Conservation (phyloP, 2,113 vertebrate genomes). For the Thamnophis sirtalis region DNA sequence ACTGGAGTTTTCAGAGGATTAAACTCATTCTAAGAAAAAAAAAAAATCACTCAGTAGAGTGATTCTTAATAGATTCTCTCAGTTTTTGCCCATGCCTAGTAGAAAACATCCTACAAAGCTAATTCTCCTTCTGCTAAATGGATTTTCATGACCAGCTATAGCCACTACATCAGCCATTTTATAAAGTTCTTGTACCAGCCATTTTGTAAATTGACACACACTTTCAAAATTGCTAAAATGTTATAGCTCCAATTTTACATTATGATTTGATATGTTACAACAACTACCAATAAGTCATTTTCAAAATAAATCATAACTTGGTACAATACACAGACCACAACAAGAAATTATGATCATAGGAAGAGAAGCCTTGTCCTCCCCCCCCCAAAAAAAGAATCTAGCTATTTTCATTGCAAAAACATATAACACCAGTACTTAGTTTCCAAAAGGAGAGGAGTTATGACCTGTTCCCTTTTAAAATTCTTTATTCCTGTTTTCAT, state of each 20-base stretch:
- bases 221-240: background rate
- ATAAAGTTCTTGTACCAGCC: background rate
- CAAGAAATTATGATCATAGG: background rate
- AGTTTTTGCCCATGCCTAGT: background rate
- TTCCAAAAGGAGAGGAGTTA: background rate
- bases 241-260: background rate
- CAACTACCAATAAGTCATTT: background rate
- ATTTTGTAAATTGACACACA: background rate
- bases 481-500: background rate
- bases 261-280: background rate
- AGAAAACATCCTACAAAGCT: background rate
- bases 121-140: background rate
- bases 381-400: background rate
- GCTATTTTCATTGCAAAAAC: background rate
- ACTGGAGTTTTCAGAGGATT: background rate
- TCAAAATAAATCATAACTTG: background rate
- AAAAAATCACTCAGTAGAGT: background rate
- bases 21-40: background rate
- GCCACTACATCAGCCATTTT: too few species aligned
- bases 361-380: background rate
- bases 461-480: background rate
- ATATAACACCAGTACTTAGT: background rate
- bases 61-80: too few species aligned
- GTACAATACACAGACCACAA: background rate
- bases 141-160: background rate